phyloP scores from a whole-genome alignment of 2,113 vertebrate species.

The Brienomyrus longianalis region DNA sequence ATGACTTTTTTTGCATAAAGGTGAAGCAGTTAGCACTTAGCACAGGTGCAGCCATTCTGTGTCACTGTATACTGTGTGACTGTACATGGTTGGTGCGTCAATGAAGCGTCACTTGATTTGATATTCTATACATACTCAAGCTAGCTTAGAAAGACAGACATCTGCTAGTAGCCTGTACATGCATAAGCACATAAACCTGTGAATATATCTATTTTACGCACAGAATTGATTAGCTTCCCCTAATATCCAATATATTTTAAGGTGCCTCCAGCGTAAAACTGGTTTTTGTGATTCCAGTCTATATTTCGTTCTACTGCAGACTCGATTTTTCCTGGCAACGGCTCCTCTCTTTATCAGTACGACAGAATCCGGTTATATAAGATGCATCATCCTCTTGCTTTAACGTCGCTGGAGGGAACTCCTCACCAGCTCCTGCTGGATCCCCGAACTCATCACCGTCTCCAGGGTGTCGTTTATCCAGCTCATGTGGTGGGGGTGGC shows the following conservation, averaged over 20 bases:
- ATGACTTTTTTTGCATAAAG: not conserved
- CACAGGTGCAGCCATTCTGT: not conserved
- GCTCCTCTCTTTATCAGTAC: not conserved
- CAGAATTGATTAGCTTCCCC: not conserved
- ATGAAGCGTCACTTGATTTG: not conserved
- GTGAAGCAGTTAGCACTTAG: too few species aligned
- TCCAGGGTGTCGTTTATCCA: constrained; percentile 85
- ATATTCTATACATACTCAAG: not conserved
- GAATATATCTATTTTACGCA: not conserved
- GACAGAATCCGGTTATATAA: not conserved
- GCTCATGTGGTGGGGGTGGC: constrained; percentile 69
- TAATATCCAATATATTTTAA: not conserved
- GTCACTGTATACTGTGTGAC: not conserved
- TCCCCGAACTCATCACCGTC: constrained; percentile 66
- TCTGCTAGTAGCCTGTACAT: not conserved
- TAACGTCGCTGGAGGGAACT: not conserved
- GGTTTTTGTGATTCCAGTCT: not conserved
- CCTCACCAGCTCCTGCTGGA: constrained; percentile 76
- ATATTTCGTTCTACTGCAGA: not conserved
- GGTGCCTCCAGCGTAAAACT: not conserved
- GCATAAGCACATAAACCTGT: not conserved
- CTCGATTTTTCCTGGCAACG: not conserved
- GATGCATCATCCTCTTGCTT: not conserved
- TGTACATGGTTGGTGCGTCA: not conserved
- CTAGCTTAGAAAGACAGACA: not conserved